Percentiles rank a stretch among this genome's conserved stretches.
Evolutionary conservation across 2,888 invertebrate genomes (phyloP).

Genomic region (Epistrophella euchroma): DNA sequence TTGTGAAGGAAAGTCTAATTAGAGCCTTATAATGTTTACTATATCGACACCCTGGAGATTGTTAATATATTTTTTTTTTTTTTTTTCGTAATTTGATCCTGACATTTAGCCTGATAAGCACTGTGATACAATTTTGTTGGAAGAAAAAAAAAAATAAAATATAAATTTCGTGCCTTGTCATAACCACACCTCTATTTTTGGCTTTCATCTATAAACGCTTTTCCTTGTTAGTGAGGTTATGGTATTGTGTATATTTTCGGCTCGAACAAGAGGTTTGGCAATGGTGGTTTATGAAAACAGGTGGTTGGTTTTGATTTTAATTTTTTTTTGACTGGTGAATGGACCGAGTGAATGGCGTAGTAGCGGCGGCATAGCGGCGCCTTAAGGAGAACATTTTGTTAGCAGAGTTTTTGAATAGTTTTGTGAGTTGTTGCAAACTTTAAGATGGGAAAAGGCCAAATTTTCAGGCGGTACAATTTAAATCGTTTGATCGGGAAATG

Average conservation of each 20-base stretch:
- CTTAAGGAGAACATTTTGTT: constrained; percentile 18
- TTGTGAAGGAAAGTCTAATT: constrained; percentile 50
- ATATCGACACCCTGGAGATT: constrained; percentile 30
- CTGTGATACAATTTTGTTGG: constrained; percentile 50
- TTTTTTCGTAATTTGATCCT: constrained; percentile 62
- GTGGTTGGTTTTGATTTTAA: constrained; percentile 25
- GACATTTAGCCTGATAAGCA: constrained; percentile 67
- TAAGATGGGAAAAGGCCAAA: constrained; percentile 16
- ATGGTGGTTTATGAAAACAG: constrained; percentile 32
- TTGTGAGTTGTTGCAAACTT: background rate
- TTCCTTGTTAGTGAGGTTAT: constrained; percentile 41
- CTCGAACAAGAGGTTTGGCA: constrained; percentile 4
- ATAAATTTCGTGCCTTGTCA: constrained; percentile 57
- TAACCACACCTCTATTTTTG: constrained; percentile 62
- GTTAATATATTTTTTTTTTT: constrained; percentile 17
- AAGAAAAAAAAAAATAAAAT: background rate
- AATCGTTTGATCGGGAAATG: background rate
- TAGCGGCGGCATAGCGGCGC: background rate
- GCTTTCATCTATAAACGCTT: constrained; percentile 32
- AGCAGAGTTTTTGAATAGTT: background rate
- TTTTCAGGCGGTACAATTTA: background rate
- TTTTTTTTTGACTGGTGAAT: constrained; percentile 34
- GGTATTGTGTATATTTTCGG: background rate
- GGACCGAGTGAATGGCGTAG: constrained; percentile 1
- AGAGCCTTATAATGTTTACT: constrained; percentile 42